A percentile compares a stretch with the other conserved stretches of the same genome.
Evolutionary conservation across 2,888 invertebrate genomes (phyloP).

Genomic region (Yponomeuta malinellus): DNA sequence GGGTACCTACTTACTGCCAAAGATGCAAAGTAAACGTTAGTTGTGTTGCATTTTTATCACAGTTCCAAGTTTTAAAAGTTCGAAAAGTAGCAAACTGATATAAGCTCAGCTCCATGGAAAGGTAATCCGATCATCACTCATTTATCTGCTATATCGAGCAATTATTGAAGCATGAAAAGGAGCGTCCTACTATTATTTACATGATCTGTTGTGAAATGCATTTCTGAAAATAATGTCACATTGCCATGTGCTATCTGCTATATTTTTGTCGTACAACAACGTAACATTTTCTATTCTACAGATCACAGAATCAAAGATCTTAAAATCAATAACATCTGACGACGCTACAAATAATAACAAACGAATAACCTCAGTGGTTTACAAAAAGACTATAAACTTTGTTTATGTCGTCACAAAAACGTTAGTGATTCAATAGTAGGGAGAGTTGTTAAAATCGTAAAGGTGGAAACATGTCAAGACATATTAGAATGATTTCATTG

Average conservation of each 20-base stretch:
- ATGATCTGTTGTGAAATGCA: conserved; percentile 68
- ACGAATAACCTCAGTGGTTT: neutral
- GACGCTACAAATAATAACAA: neutral
- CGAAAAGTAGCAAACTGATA: neutral
- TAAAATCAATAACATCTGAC: neutral
- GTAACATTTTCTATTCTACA: neutral
- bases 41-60: neutral
- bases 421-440: conserved; percentile 6
- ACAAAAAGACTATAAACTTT: neutral
- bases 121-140: conserved; percentile 64
- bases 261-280: neutral
- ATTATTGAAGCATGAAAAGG: conserved; percentile 77
- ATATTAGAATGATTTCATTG: conserved; percentile 38
- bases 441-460: conserved; percentile 45
- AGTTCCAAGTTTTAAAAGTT: neutral
- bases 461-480: conserved; percentile 72
- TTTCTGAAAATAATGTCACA: conserved; percentile 67
- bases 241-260: conserved; percentile 37
- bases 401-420: conserved; percentile 7
- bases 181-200: conserved; percentile 74
- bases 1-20: neutral
- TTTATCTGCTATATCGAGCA: conserved; percentile 75
- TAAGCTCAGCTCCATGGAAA: conserved; percentile 22
- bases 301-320: neutral
- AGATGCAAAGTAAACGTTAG: neutral